Base-by-base conservation (phyloP, 2,797 vertebrate species). In the Rhadinocentrus ornatus region DNA sequence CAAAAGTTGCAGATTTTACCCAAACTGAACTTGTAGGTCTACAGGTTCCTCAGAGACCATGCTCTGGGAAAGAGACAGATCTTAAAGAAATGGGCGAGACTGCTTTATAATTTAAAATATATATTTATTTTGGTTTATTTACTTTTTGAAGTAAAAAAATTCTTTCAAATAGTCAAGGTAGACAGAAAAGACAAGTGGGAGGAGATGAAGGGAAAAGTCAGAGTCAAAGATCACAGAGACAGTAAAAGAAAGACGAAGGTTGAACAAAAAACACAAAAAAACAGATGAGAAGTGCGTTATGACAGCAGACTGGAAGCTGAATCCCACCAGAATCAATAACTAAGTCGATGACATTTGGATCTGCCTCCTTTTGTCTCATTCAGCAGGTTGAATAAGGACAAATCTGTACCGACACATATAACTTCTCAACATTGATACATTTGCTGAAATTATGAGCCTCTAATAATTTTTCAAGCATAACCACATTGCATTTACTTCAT, bases 311-410 rank as follows among this genome's bases (percentile, higher is more conserved):
- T 3, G 41, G 29, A 35, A 44, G 35, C 50, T 53, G 50, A 68
- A 56, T 56, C 3, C 2, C 50, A 44, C 16, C 53, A 61, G 16
- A 71, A 72, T 78, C 68, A 0, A 77, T 78, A 31, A 44, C 1
- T 46, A 0, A 1, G n/a, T 86, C 85, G 35, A 64, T 44, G 58
- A 48, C n/a, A 22, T 61, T 65, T 56, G 53, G 35, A n/a, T 60
- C 60, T 4, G 29, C 24, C 44, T 52, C 71, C 69, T 22, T 63
- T 64, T 3, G n/a, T 22, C 68, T 63, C 20, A 4, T 74, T 53
- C 60, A 27, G 48, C 62, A 18, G 57, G 72, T 64, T 72, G 58
- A 65, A 75, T 57, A 4, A 39, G 73, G 37, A 50, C 57, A 54
- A 63, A 71, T 62, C 73, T 2, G 2, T 9, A 6, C 15, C 7